These are phyloP conservation scores for Drosophila macrospina DNA, from an alignment of 2,888 invertebrate genomes.

Conservation along the genomic window DNA sequence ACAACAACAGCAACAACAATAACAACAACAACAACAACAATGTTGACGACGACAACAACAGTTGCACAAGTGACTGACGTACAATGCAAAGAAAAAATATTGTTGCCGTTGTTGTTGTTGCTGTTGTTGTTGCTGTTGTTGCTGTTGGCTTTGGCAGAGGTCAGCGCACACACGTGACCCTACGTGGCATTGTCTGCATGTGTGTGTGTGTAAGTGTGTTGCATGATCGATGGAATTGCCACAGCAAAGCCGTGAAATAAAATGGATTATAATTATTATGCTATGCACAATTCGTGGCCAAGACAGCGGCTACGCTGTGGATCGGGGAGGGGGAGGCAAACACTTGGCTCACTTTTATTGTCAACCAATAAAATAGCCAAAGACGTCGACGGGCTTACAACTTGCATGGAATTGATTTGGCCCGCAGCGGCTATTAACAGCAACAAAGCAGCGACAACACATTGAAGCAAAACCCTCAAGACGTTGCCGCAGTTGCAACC, in stretches of 20 bases:
- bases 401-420: conserved; percentile 75
- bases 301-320: not conserved
- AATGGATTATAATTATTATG: conserved; percentile 79
- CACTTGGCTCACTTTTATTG: conserved; percentile 75
- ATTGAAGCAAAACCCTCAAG: conserved; percentile 13
- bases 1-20: conserved; percentile 20
- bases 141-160: conserved; percentile 63
- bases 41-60: conserved; percentile 27
- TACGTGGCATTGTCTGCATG: too few species aligned
- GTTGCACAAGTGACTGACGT: conserved; percentile 66
- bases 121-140: conserved; percentile 27
- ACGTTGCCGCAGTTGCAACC: conserved; percentile 26
- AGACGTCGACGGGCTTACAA: conserved; percentile 61
- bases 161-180: conserved; percentile 83
- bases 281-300: conserved; percentile 36
- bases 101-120: too few species aligned
- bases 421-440: conserved; percentile 75
- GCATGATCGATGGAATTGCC: conserved; percentile 76
- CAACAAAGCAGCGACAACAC: conserved; percentile 61
- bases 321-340: conserved; percentile 13
- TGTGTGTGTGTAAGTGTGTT: conserved; percentile 29
- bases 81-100: conserved; percentile 61
- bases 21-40: conserved; percentile 27
- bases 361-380: conserved; percentile 76
- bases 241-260: conserved; percentile 65